Base-by-base conservation (phyloP, 2,113 vertebrate species). In the Etheostoma cragini region DNA sequence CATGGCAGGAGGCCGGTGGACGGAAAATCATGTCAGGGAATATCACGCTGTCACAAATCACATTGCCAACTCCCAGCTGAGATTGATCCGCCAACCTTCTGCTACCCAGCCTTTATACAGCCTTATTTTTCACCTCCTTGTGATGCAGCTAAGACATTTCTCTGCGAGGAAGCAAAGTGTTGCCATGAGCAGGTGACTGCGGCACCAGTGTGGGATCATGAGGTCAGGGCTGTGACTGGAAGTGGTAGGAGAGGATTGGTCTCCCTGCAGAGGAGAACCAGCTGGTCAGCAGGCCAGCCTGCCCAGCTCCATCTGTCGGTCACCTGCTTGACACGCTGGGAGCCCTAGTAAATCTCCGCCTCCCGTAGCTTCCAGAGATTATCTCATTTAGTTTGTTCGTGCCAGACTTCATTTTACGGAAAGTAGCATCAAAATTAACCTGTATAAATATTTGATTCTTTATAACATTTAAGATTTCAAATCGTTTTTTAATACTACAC, bases 251-350 rank as follows among this genome's bases (percentile, higher is more conserved):
- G 87, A 83, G 90, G 90, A 92, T 91, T 91, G 88, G 76, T 73
- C 80, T 75, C 78, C 90, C 89, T 62, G 82, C 81, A 66, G 88
- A 26, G 81, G 77, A 78, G 85, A 71, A 84, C 80, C 90, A 92
- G 91, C 91, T 90, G 93, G 93, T 92, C 90, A 86, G 83, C 75
- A 42, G 68, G 65, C 78, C 24, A 49, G 84, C 74, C 74, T 66
- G 86, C 68, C 54, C 72, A 5, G 75, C 79, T 88, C 91, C 90
- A 94, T 94, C 92, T 93, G 93, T 75, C 86, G 67, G 76, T 92
- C 90, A 91, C 90, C 91, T 87, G 91, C 81, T 82, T 57, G 4
- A 80, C 83, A 85, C 76, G 21, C 80, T 69, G 82, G 87, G 84
- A 83, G 80, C 60, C 35, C 47, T 60, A 77, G 33, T 82, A 85